These are phyloP conservation scores for Xenotilapia caudafasciata DNA, from an alignment of 2,113 vertebrate genomes.

Conservation along the genomic window DNA sequence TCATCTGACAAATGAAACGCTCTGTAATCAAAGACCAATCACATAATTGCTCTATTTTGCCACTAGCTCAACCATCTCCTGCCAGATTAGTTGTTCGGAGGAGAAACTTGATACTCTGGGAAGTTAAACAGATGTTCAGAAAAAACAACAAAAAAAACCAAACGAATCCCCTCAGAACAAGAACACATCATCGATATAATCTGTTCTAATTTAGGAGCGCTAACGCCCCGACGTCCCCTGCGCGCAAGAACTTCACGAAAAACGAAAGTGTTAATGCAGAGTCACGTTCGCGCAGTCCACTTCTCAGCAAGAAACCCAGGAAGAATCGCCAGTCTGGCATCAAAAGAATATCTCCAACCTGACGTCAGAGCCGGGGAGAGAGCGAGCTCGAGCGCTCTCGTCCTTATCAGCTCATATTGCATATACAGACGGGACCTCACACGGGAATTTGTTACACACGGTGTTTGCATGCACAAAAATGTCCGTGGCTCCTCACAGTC, in stretches of 20 bases:
- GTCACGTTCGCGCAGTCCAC: background rate
- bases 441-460: conserved; percentile 14
- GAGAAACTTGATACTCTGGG: conserved; percentile 69
- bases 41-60: conserved; percentile 72
- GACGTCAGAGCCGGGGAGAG: background rate
- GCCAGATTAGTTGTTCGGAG: conserved; percentile 58
- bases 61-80: conserved; percentile 66
- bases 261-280: background rate
- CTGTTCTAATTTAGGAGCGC: conserved; percentile 56
- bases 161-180: conserved; percentile 31
- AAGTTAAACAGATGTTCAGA: conserved; percentile 72
- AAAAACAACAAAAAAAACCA: conserved; percentile 11
- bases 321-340: background rate
- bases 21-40: conserved; percentile 74
- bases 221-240: background rate
- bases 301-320: background rate
- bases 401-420: background rate
- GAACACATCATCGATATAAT: conserved; percentile 45
- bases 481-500: conserved; percentile 11
- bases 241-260: background rate
- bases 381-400: background rate
- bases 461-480: conserved; percentile 13
- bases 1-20: conserved; percentile 62
- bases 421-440: conserved; percentile 39
- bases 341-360: background rate